Percentiles rank a stretch among this genome's conserved stretches.
phyloP scores from a whole-genome alignment of 2,113 vertebrate genomes.

The Pelecanoides urinatrix region DNA sequence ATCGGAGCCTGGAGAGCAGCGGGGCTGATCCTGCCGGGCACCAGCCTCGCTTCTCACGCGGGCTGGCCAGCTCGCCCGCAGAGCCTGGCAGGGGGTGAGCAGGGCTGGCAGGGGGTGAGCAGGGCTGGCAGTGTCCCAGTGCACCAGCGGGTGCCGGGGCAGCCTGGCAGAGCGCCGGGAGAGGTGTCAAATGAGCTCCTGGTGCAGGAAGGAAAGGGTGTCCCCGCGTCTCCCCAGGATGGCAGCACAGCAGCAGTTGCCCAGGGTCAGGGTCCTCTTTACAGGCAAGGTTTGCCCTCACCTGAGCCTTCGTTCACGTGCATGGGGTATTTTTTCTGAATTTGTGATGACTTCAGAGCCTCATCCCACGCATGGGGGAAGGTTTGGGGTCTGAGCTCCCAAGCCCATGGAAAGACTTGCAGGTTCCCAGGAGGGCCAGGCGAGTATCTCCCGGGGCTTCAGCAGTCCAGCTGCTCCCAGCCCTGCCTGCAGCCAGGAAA shows the following conservation, averaged over 20 bases:
- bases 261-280: background rate
- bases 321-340: background rate
- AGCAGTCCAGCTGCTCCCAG: background rate
- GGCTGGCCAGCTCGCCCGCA: background rate
- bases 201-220: background rate
- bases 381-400: background rate
- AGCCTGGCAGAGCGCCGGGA: background rate
- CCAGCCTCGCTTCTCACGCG: background rate
- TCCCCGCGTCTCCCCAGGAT: accelerated
- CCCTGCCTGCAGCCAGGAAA: background rate
- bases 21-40: background rate
- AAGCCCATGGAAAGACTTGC: background rate
- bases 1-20: background rate
- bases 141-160: background rate
- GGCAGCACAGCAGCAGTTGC: background rate
- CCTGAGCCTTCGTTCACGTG: background rate
- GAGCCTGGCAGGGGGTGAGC: background rate
- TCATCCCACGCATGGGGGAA: background rate
- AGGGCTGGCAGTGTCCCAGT: background rate
- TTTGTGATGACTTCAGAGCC: background rate
- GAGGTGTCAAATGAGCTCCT: background rate
- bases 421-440: background rate
- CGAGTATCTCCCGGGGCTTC: background rate
- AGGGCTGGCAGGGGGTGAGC: background rate
- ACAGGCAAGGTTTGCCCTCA: background rate